These are phyloP conservation scores for Alauda arvensis DNA, from an alignment of 2,797 vertebrate species.

Conservation along the genomic window DNA sequence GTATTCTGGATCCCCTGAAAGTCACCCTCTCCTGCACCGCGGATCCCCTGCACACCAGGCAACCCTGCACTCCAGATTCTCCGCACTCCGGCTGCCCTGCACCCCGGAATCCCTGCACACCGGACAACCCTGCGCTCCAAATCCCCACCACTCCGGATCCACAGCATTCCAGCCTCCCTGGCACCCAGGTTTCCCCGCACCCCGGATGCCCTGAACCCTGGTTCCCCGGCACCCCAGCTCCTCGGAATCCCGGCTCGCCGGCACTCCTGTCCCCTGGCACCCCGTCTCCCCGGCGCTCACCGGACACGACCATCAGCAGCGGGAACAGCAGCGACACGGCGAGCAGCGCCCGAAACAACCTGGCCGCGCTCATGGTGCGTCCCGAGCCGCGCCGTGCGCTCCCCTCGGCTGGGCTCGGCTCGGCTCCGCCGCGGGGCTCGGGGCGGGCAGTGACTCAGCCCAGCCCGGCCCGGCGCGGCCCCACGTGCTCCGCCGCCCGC, in stretches of 20 bases:
- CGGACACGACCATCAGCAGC: conserved; percentile 1
- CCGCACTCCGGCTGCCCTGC: background rate
- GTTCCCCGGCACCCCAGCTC: background rate
- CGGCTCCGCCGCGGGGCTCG: background rate
- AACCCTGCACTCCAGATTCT: background rate
- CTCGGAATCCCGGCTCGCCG: too few relatives aligned
- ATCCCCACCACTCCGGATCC: background rate
- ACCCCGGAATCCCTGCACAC: background rate
- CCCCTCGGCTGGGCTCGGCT: too few relatives aligned
- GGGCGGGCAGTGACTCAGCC: background rate
- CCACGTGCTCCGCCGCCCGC: background rate
- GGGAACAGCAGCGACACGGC: background rate
- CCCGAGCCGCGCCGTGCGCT: background rate
- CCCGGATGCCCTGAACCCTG: background rate
- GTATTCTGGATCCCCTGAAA: background rate
- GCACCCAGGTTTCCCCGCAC: too few relatives aligned
- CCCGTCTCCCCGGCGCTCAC: conserved; percentile 33
- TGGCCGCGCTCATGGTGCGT: conserved; percentile 8
- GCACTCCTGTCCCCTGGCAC: background rate
- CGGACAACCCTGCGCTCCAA: background rate
- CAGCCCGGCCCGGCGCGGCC: conserved; percentile 12
- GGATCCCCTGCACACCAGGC: background rate
- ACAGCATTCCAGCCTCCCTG: too few relatives aligned
- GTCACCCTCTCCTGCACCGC: background rate
- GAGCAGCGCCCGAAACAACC: background rate